These are phyloP conservation scores for Noctua janthina DNA, from an alignment of 2,888 invertebrate species.

Conservation along the genomic window DNA sequence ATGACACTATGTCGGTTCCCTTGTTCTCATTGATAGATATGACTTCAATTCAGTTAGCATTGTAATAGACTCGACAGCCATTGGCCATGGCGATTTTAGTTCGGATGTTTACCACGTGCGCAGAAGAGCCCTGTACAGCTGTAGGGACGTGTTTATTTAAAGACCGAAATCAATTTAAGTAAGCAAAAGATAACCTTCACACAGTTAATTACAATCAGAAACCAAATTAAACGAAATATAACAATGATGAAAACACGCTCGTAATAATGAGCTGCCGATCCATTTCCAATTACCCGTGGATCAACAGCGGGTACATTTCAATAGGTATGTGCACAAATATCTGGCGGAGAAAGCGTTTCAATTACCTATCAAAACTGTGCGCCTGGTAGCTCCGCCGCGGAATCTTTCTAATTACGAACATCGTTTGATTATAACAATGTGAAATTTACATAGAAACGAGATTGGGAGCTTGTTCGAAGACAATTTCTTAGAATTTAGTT, in stretches of 20 bases:
- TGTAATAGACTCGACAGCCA: background rate
- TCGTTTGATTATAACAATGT: slow-evolving; percentile 50
- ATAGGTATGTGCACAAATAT: slow-evolving; percentile 62
- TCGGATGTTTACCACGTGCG: background rate
- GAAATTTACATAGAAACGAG: slow-evolving; percentile 43
- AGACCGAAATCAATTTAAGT: slow-evolving; percentile 2
- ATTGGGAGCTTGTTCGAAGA: slow-evolving; percentile 33
- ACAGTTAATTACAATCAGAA: slow-evolving; percentile 45
- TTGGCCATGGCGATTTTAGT: background rate
- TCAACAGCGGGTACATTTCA: slow-evolving; percentile 63
- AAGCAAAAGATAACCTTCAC: slow-evolving; percentile 27
- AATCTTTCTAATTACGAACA: slow-evolving; percentile 53
- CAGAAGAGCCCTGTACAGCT: background rate
- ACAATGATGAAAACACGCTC: slow-evolving; percentile 55
- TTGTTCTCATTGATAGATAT: slow-evolving; percentile 19
- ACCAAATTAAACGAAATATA: slow-evolving; percentile 38
- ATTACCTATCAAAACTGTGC: slow-evolving; percentile 77
- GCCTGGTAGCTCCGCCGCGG: slow-evolving; percentile 30
- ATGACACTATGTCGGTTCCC: background rate
- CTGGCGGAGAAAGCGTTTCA: slow-evolving; percentile 64
- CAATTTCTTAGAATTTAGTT: slow-evolving; percentile 8
- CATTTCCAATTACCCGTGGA: slow-evolving; percentile 66
- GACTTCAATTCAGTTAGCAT: slow-evolving; percentile 4
- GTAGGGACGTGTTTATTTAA: background rate
- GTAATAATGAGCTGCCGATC: slow-evolving; percentile 61